A percentile compares a stretch with the other conserved stretches of the same genome.
phyloP scores from a whole-genome alignment of 2,797 vertebrate species.

The Onychomys leucogaster region DNA sequence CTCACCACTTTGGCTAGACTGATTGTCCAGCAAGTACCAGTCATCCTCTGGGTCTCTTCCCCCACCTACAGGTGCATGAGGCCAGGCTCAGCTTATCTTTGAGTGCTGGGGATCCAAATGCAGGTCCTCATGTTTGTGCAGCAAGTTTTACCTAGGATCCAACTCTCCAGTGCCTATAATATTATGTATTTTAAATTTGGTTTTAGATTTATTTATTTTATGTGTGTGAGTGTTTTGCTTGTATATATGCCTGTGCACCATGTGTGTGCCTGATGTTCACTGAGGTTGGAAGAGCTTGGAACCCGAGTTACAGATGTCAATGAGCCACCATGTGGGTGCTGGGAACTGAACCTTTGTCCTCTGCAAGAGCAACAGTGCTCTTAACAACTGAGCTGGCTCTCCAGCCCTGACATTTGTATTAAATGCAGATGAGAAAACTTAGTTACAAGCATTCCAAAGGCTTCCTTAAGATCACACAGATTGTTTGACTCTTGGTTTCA shows the following conservation, averaged over 20 bases:
- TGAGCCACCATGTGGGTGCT: not conserved
- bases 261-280: not conserved
- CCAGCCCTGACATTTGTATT: not conserved
- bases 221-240: not conserved
- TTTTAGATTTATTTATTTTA: not conserved
- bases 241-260: not conserved
- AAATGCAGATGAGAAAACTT: conserved; percentile 34
- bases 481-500: conserved; percentile 16
- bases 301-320: not conserved
- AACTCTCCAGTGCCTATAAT: not conserved
- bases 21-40: not conserved
- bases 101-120: not conserved
- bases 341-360: not conserved
- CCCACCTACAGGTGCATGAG: not conserved
- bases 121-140: not conserved
- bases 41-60: not conserved
- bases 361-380: not conserved
- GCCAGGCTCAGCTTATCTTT: not conserved
- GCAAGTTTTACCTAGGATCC: not conserved
- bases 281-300: not conserved
- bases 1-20: not conserved
- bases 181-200: not conserved
- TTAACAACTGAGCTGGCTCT: not conserved
- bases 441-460: not conserved
- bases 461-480: not conserved